These are phyloP conservation scores for Potamilus streckersoni DNA, from an alignment of 1,140 invertebrate species.

Conservation along the genomic window DNA sequence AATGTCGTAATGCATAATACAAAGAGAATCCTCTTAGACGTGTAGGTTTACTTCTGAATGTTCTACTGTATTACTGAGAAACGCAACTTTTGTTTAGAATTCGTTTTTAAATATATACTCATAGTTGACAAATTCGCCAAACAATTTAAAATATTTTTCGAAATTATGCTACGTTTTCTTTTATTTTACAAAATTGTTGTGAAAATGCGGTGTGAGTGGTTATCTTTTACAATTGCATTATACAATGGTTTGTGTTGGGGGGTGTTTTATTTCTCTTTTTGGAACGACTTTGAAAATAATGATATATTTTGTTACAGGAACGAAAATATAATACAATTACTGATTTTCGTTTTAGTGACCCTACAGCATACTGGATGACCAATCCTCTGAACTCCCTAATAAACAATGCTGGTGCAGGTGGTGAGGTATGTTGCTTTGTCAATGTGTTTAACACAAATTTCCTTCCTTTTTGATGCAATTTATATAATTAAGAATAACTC, in stretches of 20 bases:
- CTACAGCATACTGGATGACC: constrained; percentile 36
- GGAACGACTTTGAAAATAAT: background rate
- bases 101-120: background rate
- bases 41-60: background rate
- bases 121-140: too few relatives aligned
- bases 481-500: background rate
- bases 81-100: too few relatives aligned
- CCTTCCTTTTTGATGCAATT: too few relatives aligned
- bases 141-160: background rate
- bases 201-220: background rate
- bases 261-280: too few relatives aligned
- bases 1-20: background rate
- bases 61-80: background rate
- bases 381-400: constrained; percentile 22
- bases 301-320: background rate
- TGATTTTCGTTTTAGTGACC: constrained; percentile 20
- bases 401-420: constrained; percentile 43
- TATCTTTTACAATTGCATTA: background rate
- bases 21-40: background rate
- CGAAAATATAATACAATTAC: background rate
- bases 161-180: background rate
- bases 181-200: background rate
- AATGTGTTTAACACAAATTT: background rate
- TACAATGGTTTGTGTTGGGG: too few relatives aligned
- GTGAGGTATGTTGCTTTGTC: constrained; percentile 8